A percentile compares a stretch with the other conserved stretches of the same genome.
These are phyloP conservation scores for Actinia tenebrosa DNA, from an alignment of 64 coral and sea anemone species.

Conservation along the genomic window DNA sequence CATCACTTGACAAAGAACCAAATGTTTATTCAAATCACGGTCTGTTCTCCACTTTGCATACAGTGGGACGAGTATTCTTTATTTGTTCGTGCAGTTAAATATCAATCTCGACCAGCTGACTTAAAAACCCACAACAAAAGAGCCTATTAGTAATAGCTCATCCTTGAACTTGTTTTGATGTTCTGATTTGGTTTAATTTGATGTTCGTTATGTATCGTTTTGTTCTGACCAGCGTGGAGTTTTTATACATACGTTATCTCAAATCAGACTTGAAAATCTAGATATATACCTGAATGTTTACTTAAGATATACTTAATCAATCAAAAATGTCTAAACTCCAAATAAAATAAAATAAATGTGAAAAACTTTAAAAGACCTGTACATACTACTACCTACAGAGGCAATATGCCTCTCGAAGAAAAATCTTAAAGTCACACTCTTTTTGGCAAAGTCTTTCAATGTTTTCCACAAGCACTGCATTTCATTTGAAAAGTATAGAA, in stretches of 20 bases:
- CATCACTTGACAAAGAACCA: neutral
- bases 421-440: neutral
- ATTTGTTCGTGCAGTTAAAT: conserved; percentile 1
- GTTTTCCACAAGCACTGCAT: neutral
- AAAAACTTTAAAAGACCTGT: no score
- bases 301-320: no score
- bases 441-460: neutral
- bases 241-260: neutral
- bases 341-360: no score
- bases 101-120: neutral
- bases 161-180: neutral
- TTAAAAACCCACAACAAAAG: neutral
- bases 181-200: neutral
- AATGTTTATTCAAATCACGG: conserved; percentile 5
- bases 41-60: neutral
- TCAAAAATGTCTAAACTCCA: neutral
- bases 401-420: neutral
- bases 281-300: no score
- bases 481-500: neutral
- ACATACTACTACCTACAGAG: no score
- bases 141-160: neutral
- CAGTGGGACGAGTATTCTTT: neutral
- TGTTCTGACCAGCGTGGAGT: neutral
- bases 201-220: neutral
- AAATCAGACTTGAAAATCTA: neutral